phyloP scores from a whole-genome alignment of 2,888 invertebrate genomes.

The Drosophila suboccidentalis region DNA sequence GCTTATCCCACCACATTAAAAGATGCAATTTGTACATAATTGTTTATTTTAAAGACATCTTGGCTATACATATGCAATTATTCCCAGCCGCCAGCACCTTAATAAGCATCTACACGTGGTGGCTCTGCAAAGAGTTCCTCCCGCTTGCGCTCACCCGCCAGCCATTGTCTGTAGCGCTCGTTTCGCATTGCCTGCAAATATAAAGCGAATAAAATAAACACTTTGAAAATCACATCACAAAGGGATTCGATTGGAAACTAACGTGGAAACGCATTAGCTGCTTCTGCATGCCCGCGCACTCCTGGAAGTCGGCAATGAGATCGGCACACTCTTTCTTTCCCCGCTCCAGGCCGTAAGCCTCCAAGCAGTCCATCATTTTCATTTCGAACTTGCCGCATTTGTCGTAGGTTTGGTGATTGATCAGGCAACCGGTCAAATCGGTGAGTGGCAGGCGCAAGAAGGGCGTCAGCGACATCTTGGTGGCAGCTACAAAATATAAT shows the following conservation, averaged over 20 bases:
- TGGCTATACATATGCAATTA: constrained; percentile 51
- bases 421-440: constrained; percentile 89
- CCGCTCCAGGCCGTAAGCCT: constrained; percentile 91
- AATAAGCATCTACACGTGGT: constrained; percentile 88
- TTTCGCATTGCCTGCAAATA: constrained; percentile 87
- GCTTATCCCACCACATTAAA: too few relatives aligned
- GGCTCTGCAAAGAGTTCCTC: constrained; percentile 87
- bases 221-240: background rate
- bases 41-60: constrained; percentile 69
- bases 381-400: constrained; percentile 90
- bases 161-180: constrained; percentile 88
- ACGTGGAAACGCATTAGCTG: constrained; percentile 88
- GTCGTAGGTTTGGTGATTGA: constrained; percentile 89
- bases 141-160: constrained; percentile 87
- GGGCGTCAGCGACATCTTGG: constrained; percentile 88
- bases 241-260: constrained; percentile 31
- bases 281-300: constrained; percentile 89
- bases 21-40: constrained; percentile 5
- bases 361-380: constrained; percentile 91
- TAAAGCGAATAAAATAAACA: background rate
- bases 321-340: constrained; percentile 88
- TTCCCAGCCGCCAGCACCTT: constrained; percentile 45
- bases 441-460: constrained; percentile 90
- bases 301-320: constrained; percentile 89
- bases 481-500: constrained; percentile 33